Conservation (phyloP, 2,113 vertebrate genomes). For the Oryzias javanicus region DNA sequence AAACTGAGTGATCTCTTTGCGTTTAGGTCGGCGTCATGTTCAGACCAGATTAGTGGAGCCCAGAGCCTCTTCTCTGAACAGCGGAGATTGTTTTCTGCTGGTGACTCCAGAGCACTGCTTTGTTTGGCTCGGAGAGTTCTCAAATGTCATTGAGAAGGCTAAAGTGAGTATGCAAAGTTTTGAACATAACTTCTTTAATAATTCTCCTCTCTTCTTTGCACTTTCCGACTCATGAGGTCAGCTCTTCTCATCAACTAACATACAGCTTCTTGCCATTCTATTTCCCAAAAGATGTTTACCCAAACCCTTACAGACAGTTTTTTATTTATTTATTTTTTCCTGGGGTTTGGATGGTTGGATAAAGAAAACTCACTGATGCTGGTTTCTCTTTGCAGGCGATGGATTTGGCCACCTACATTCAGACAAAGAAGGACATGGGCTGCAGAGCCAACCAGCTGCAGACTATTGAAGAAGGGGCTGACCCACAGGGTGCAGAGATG, state of each 20-base stretch:
- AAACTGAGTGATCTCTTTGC: background rate
- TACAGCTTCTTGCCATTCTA: conserved; percentile 8
- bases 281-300: conserved; percentile 20
- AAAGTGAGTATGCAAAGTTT: conserved; percentile 77
- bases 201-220: conserved; percentile 10
- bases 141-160: conserved; percentile 96
- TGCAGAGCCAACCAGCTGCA: conserved; percentile 89
- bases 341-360: background rate
- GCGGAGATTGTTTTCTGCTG: conserved; percentile 93
- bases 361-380: background rate
- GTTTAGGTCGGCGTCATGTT: conserved; percentile 89
- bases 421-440: conserved; percentile 92
- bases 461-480: conserved; percentile 87
- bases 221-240: conserved; percentile 18
- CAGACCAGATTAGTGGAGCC: conserved; percentile 96
- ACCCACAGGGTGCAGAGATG: conserved; percentile 81
- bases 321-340: conserved; percentile 17
- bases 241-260: conserved; percentile 34
- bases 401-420: conserved; percentile 92
- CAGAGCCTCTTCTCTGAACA: conserved; percentile 90
- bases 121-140: conserved; percentile 94
- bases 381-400: conserved; percentile 75
- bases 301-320: conserved; percentile 37
- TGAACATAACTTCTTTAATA: conserved; percentile 7
- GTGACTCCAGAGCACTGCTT: conserved; percentile 88